Conservation (phyloP, 64 coral and sea anemone genomes). For the Catalaphyllia jardinei region DNA sequence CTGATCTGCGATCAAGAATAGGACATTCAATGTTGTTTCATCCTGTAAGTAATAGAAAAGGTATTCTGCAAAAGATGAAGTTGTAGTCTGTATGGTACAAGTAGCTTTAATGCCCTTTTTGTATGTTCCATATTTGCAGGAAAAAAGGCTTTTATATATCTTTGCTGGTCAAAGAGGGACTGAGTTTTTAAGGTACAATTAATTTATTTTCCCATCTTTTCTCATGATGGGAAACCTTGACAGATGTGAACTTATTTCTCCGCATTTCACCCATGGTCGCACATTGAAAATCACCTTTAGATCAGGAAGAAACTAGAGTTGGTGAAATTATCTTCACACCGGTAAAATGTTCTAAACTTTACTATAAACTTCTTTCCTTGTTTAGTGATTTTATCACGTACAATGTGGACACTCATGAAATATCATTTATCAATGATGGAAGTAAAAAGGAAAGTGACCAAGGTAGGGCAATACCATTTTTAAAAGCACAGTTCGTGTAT, state of each 20-base stretch:
- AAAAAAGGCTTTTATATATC: conserved; percentile 90
- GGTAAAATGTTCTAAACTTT: not conserved
- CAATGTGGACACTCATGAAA: conserved; percentile 85
- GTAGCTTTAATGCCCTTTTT: not conserved
- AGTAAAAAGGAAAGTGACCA: conserved; percentile 74
- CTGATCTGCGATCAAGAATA: conserved; percentile 87
- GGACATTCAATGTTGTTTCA: conserved; percentile 98
- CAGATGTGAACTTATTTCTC: too few relatives aligned
- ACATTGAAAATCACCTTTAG: too few relatives aligned
- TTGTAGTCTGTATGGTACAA: too few relatives aligned
- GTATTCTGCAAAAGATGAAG: too few relatives aligned
- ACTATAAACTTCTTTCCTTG: not conserved
- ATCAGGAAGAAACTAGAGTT: too few relatives aligned
- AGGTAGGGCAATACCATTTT: conserved; percentile 36
- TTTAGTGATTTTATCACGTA: conserved; percentile 87
- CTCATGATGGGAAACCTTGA: too few relatives aligned
- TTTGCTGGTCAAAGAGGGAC: conserved; percentile 98
- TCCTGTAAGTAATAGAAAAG: conserved; percentile 49
- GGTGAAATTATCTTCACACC: too few relatives aligned
- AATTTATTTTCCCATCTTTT: not conserved
- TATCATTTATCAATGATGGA: conserved; percentile 70
- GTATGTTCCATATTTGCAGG: conserved; percentile 30
- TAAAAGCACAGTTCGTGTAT: not conserved
- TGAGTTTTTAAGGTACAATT: conserved; percentile 92
- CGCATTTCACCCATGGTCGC: too few relatives aligned